Base-by-base conservation (phyloP, 2,888 invertebrate species). In the Synergus laeviventris region DNA sequence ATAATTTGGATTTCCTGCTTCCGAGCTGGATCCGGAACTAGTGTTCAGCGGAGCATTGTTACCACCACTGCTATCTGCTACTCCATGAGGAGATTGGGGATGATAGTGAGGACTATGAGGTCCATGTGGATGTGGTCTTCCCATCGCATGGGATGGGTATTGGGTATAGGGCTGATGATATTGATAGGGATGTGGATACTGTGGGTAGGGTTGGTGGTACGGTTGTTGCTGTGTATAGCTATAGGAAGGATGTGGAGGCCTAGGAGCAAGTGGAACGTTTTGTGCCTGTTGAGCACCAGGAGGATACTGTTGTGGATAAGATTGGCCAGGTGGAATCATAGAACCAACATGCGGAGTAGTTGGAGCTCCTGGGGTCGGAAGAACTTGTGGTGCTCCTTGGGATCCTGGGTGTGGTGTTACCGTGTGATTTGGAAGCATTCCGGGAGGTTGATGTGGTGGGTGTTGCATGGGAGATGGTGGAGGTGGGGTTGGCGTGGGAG, bases 191-290 rank as follows among this genome's bases (percentile, higher is more conserved):
- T 92, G 92, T 2, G 92, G 91, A 59, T 92, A 92, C 78, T 92
- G 91, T 1, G 92, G 91, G 86, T 92, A 92, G 2, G 91, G 91
- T 81, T 91, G 91, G 82, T 92, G 92, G 81, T 92, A 92, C 7
- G 91, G 89, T 73, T 91, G 91, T 84, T 92, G 92, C 73, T 92
- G 92, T 9, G 92, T 91, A 78, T 92, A 92, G 0, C 91, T 89
- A 76, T 92, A 92, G 7, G 91, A 91, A 0, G 92, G 92, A 89
- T 93, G 93, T 0, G 93, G 93, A 1, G 93, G 93, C 77, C 93
- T 87, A 11, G 93, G 92, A 16, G 93, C 92, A 61, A 93, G 85
- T 0, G 93, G 92, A 21, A 93, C 92, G 56, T 92, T 92, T 81
- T 93, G 93, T 12, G 91, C 84, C 60, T 88, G 89, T 14, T 92